Conservation (phyloP, 2,888 invertebrate genomes). For the Erpobdella octoculata region DNA sequence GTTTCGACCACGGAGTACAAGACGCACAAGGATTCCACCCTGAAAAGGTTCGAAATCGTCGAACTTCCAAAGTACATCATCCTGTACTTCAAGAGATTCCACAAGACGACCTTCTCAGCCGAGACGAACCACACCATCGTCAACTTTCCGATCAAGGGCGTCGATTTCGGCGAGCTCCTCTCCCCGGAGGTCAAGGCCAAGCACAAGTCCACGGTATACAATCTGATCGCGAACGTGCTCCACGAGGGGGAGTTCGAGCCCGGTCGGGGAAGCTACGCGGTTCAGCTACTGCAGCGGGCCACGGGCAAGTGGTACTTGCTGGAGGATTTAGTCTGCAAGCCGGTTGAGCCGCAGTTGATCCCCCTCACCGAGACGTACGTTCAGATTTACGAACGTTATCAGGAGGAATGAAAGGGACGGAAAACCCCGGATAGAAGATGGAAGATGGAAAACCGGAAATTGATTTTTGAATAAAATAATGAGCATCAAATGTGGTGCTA, state of each 20-base stretch:
- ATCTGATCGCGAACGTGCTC: slow-evolving; percentile 94
- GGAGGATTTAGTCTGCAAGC: slow-evolving; percentile 92
- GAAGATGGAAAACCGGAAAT: neutral
- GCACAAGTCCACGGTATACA: slow-evolving; percentile 69
- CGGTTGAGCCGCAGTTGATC: slow-evolving; percentile 98
- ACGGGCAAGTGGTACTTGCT: slow-evolving; percentile 80
- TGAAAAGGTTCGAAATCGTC: slow-evolving; percentile 92
- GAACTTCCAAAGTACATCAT: slow-evolving; percentile 87
- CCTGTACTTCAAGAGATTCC: slow-evolving; percentile 91
- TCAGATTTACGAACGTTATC: too few relatives aligned
- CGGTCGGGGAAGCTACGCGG: slow-evolving; percentile 82
- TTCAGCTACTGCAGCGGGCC: slow-evolving; percentile 78
- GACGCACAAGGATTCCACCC: slow-evolving; percentile 94
- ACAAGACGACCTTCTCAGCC: slow-evolving; percentile 94
- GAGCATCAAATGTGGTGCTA: too few relatives aligned
- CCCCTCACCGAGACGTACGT: slow-evolving; percentile 97
- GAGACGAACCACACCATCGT: slow-evolving; percentile 99
- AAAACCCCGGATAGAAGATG: slow-evolving; percentile 1
- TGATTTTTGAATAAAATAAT: too few relatives aligned
- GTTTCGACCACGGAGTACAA: slow-evolving; percentile 92
- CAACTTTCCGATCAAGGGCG: slow-evolving; percentile 95
- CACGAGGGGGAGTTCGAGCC: slow-evolving; percentile 84
- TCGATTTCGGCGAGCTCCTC: slow-evolving; percentile 90
- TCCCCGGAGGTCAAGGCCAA: slow-evolving; percentile 64
- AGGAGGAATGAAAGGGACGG: neutral